Conservation (phyloP, 2,888 invertebrate genomes). For the Ectemnius lituratus region DNA sequence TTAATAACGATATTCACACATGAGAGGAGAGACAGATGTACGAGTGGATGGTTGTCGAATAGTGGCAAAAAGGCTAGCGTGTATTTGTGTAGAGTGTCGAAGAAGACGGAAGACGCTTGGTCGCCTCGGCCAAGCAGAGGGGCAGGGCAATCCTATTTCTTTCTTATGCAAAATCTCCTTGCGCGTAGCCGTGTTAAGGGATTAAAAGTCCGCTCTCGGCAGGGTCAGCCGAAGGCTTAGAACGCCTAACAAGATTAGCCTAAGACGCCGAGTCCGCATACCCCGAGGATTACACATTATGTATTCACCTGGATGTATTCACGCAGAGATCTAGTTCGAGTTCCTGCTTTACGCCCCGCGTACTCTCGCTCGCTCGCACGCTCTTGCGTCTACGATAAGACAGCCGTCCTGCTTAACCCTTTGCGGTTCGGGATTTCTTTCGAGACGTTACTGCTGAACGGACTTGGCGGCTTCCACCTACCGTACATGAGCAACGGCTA, state of each 20-base stretch:
- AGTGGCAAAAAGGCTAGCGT: too few species aligned
- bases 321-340: conserved; percentile 70
- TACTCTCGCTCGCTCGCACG: conserved; percentile 32
- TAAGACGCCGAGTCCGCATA: conserved; percentile 76
- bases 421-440: conserved; percentile 8
- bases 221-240: conserved; percentile 76
- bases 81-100: conserved; percentile 2
- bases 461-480: not conserved
- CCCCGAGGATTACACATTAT: conserved; percentile 77
- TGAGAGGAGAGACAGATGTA: too few species aligned
- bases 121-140: conserved; percentile 52
- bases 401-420: conserved; percentile 18
- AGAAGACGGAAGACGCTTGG: conserved; percentile 47
- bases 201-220: conserved; percentile 72
- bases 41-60: too few species aligned
- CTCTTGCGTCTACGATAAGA: not conserved
- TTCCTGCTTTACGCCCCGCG: conserved; percentile 42
- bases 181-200: conserved; percentile 72
- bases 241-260: conserved; percentile 77
- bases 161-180: conserved; percentile 75
- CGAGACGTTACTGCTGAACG: not conserved
- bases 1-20: too few species aligned
- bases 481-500: too few species aligned
- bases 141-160: conserved; percentile 73
- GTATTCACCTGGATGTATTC: conserved; percentile 76